These are phyloP conservation scores for Scatophagus argus DNA, from an alignment of 2,113 vertebrate genomes.

Conservation along the genomic window DNA sequence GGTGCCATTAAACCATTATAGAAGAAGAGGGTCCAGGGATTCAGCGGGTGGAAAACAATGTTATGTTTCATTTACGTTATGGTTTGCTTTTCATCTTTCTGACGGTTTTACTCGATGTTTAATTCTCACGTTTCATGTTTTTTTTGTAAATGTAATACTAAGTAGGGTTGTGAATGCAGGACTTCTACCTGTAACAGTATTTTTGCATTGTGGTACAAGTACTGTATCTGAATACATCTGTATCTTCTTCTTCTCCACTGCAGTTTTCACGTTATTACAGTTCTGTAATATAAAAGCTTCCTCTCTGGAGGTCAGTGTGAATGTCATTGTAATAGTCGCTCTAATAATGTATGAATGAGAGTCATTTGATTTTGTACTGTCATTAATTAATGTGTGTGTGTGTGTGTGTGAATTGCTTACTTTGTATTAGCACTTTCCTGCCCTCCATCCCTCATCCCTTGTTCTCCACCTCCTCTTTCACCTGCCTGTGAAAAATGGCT, in stretches of 20 bases:
- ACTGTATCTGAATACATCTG: neutral
- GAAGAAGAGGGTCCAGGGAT: no score
- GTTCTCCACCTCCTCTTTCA: conserved; percentile 19
- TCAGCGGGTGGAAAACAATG: no score
- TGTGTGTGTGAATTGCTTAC: conserved; percentile 20
- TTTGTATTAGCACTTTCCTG: conserved; percentile 11
- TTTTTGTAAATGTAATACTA: no score
- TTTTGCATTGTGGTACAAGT: neutral
- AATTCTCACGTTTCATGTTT: no score
- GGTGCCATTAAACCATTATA: no score
- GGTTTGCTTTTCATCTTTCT: no score
- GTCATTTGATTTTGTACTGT: conserved; percentile 22
- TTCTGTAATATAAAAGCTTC: neutral
- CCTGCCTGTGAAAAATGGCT: conserved; percentile 45
- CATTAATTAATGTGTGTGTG: conserved; percentile 32
- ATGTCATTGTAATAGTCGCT: conserved; percentile 17
- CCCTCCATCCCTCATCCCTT: conserved; percentile 36
- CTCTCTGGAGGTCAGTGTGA: conserved; percentile 15
- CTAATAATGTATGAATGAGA: conserved; percentile 28
- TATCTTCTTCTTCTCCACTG: no score
- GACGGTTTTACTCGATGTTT: no score
- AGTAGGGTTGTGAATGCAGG: no score
- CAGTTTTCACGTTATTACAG: neutral
- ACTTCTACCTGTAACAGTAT: neutral
- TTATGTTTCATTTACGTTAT: no score